phyloP scores from a whole-genome alignment of 2,113 vertebrate genomes.

The Circaetus cinerascens region DNA sequence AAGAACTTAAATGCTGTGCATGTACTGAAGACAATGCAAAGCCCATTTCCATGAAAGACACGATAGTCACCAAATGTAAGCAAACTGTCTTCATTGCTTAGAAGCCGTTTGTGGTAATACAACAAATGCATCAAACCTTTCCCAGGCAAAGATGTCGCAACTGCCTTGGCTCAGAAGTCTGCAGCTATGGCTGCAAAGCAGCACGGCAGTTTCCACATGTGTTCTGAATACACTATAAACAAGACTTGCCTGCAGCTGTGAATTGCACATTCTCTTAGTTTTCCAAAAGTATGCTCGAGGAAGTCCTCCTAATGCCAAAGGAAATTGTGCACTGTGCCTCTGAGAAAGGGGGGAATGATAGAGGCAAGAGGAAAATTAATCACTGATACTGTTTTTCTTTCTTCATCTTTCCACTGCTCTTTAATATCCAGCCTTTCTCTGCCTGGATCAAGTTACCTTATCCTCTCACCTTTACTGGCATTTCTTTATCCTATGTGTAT shows the following conservation, averaged over 20 bases:
- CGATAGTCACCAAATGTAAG: neutral
- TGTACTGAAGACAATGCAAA: neutral
- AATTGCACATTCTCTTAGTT: neutral
- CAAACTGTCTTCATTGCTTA: neutral
- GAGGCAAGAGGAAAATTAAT: neutral
- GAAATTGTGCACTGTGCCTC: neutral
- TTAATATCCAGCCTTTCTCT: neutral
- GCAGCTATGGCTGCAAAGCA: neutral
- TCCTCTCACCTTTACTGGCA: neutral
- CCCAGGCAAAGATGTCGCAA: neutral
- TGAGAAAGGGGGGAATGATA: neutral
- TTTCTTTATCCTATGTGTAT: neutral
- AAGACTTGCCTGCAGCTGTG: neutral
- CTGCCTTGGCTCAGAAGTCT: neutral
- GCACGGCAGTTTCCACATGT: neutral
- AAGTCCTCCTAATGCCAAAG: neutral
- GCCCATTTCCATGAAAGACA: neutral
- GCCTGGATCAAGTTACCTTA: neutral
- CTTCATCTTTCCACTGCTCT: neutral
- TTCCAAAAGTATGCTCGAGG: neutral
- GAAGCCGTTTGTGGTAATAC: neutral
- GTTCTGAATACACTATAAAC: neutral
- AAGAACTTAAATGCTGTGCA: neutral
- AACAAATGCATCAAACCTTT: neutral
- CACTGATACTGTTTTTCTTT: neutral